Evolutionary conservation across 2,797 vertebrate species (phyloP).

Genomic region (Ctenochaetus hawaiiensis): DNA sequence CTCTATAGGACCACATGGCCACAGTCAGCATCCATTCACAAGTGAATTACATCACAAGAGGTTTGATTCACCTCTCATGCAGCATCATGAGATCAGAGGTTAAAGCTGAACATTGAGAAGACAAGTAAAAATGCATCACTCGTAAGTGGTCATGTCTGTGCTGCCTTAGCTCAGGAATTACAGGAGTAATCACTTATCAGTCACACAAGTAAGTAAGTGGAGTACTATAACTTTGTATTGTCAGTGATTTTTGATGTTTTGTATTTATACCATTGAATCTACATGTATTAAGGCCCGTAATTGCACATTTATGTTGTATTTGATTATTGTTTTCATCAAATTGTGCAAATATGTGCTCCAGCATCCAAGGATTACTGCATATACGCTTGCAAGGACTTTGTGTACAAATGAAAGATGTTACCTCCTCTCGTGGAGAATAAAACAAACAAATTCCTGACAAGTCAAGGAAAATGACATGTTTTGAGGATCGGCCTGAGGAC

Average conservation of each 20-base stretch:
- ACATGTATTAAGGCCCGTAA: neutral
- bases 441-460: conserved; percentile 5
- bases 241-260: neutral
- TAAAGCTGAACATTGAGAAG: neutral
- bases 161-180: neutral
- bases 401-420: neutral
- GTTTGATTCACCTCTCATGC: conserved; percentile 28
- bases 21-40: conserved; percentile 47
- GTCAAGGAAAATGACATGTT: conserved; percentile 25
- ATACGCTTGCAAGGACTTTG: no score
- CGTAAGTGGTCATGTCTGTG: neutral
- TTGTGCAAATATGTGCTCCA: no score
- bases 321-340: neutral
- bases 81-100: conserved; percentile 23
- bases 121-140: neutral
- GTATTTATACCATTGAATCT: neutral
- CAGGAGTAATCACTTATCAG: neutral
- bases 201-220: neutral
- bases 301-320: neutral
- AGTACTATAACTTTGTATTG: neutral
- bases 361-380: no score
- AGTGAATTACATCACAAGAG: conserved; percentile 3
- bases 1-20: conserved; percentile 23
- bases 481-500: conserved; percentile 14
- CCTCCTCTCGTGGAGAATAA: neutral